Evolutionary conservation across 2,797 vertebrate genomes (phyloP).

Genomic region (Coregonus sp.): DNA sequence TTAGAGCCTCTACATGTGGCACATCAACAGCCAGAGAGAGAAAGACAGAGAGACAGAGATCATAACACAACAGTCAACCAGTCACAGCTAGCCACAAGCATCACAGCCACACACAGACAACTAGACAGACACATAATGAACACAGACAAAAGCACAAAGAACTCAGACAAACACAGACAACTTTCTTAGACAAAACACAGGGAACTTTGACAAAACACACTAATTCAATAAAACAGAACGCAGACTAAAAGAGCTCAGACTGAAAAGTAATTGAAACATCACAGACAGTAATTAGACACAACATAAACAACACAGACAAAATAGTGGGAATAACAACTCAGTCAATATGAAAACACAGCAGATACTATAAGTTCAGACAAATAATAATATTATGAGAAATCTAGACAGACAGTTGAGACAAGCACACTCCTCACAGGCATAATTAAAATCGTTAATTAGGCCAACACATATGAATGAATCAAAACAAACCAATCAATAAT

Average conservation of each 20-base stretch:
- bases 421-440: no score
- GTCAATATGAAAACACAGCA: no score
- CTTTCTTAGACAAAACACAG: no score
- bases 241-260: conserved; percentile 1
- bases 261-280: background rate
- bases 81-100: background rate
- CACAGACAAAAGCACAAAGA: background rate
- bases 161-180: no score
- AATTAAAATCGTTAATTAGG: background rate
- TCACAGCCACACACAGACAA: conserved; percentile 9
- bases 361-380: no score
- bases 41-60: background rate
- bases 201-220: no score
- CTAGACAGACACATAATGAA: conserved; percentile 4
- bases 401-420: conserved; percentile 4
- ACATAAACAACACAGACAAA: background rate
- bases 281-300: background rate
- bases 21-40: conserved; percentile 21
- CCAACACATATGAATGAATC: background rate
- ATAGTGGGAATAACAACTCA: background rate
- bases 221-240: no score
- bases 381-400: background rate
- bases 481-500: conserved; percentile 9
- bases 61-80: background rate
- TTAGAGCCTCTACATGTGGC: conserved; percentile 57